These are phyloP conservation scores for Meloidogyne chitwoodi DNA, from an alignment of 1,140 invertebrate species.

Conservation along the genomic window DNA sequence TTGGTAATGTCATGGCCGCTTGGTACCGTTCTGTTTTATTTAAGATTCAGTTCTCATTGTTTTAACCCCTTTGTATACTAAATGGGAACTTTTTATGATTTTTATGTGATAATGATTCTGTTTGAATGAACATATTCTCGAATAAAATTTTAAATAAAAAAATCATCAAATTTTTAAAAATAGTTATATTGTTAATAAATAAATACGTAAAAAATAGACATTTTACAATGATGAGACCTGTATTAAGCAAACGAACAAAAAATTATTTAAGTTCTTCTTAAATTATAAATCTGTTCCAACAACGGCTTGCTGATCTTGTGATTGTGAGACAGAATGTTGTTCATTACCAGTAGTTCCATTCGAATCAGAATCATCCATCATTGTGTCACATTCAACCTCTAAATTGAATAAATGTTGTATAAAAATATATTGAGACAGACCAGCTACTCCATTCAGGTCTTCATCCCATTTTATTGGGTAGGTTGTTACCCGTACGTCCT, in stretches of 20 bases:
- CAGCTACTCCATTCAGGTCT: neutral
- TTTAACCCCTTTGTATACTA: neutral
- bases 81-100: neutral
- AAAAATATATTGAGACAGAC: neutral
- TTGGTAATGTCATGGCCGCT: neutral
- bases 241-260: neutral
- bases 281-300: neutral
- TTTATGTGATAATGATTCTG: neutral
- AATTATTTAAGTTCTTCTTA: neutral
- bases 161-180: neutral
- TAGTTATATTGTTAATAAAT: neutral
- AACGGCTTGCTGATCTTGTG: neutral
- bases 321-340: neutral
- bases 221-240: neutral
- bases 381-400: neutral
- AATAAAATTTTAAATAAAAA: neutral
- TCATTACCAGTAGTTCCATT: neutral
- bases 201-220: neutral
- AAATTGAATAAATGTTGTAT: neutral
- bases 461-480: constrained; percentile 54
- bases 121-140: too few species aligned
- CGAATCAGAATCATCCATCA: neutral
- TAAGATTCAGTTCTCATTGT: neutral
- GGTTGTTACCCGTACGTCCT: constrained; percentile 48
- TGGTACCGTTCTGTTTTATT: neutral